These are phyloP conservation scores for Carassius carassius DNA, from an alignment of 2,113 vertebrate genomes.

Conservation along the genomic window DNA sequence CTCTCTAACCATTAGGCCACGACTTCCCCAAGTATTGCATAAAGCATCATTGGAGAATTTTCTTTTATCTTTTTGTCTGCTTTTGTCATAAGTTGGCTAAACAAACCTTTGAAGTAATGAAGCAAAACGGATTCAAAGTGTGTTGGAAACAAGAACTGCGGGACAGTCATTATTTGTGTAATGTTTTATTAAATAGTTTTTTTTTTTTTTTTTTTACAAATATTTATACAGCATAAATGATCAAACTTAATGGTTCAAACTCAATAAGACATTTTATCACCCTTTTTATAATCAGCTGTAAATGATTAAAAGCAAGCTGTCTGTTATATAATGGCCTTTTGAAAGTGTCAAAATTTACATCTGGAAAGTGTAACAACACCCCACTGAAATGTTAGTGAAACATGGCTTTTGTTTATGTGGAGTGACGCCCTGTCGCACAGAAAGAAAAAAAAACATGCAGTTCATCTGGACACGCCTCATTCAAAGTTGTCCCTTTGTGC, in stretches of 20 bases:
- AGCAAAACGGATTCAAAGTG: background rate
- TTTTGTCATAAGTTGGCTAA: background rate
- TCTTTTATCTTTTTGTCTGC: background rate
- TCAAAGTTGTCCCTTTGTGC: background rate
- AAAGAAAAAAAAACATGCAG: conserved; percentile 7
- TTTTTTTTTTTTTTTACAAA: no score
- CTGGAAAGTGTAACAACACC: conserved; percentile 18
- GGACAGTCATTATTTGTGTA: no score
- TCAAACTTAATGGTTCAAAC: background rate
- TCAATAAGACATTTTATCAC: background rate
- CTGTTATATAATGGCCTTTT: background rate
- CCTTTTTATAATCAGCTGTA: background rate
- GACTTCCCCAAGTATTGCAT: no score
- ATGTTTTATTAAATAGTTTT: background rate
- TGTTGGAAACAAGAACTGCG: background rate
- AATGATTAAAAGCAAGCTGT: background rate
- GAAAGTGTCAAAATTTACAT: background rate
- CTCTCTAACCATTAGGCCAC: no score
- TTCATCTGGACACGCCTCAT: conserved; percentile 30
- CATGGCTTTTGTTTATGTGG: conserved; percentile 14
- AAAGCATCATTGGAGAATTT: no score
- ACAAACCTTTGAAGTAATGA: background rate
- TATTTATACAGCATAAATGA: no score
- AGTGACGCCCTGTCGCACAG: conserved; percentile 29
- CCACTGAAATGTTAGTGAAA: background rate